These are phyloP conservation scores for Lophura nycthemera DNA, from an alignment of 2,113 vertebrate species.

Conservation along the genomic window DNA sequence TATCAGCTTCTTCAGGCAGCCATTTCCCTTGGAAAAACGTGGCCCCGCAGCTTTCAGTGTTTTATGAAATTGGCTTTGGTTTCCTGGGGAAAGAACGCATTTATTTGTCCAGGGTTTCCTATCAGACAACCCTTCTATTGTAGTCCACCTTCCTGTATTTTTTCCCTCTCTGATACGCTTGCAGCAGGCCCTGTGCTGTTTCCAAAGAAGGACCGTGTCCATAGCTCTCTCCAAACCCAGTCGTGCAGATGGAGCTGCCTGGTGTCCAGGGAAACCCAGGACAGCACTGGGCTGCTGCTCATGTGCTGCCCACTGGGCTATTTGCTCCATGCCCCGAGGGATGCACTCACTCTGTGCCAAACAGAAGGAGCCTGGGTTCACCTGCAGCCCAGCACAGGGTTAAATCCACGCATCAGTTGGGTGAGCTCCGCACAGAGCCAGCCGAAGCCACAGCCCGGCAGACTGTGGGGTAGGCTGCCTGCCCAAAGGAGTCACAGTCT, in stretches of 20 bases:
- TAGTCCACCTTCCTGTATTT: constrained; percentile 52
- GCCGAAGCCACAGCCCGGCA: not conserved
- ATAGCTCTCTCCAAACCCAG: not conserved
- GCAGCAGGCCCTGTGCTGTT: not conserved
- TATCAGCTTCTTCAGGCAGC: constrained; percentile 43
- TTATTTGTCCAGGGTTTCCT: constrained; percentile 42
- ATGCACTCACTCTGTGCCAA: not conserved
- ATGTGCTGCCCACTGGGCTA: fast-evolving
- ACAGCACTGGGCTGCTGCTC: not conserved
- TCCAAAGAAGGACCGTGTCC: not conserved
- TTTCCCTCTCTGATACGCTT: not conserved
- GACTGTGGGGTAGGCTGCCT: not conserved
- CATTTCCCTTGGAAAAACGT: constrained; percentile 54
- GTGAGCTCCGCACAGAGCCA: fast-evolving
- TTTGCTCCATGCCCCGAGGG: not conserved
- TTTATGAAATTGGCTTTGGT: not conserved
- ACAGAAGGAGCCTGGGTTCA: fast-evolving
- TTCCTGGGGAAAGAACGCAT: constrained; percentile 60
- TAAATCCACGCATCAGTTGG: constrained; percentile 5
- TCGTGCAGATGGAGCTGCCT: not conserved
- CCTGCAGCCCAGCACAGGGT: not conserved
- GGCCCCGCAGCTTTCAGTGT: not conserved
- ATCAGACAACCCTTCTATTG: constrained; percentile 51
- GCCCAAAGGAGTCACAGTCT: constrained; percentile 40
- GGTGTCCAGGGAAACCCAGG: not conserved